Evolutionary conservation across 1,140 invertebrate genomes (phyloP), one percentile per base, ranked within the genome.

Genomic region (Zaprionus ornatus): DNA sequence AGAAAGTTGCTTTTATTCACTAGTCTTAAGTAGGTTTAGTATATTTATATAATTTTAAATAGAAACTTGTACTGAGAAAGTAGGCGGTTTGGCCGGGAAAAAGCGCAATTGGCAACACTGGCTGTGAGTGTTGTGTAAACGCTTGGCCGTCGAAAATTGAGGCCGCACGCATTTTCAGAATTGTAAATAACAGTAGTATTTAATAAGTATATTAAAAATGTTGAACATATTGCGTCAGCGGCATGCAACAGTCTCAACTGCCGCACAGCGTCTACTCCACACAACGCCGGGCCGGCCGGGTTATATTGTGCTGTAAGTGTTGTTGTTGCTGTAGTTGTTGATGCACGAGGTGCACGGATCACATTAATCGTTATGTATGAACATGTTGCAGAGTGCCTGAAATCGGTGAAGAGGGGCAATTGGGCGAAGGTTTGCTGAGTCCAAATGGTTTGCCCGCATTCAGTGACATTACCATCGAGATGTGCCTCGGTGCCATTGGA

Each of bases 401-500:
- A 95, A 96, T 98, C 55, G 97, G 97, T 6, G 95, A 96, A 90
- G 97, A 98, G 86, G 94, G 94, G 48, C 93, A 94, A 6, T 94
- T 95, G 37, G 95, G 95, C 79, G 97, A 97, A 93, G 94, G 95
- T 21, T 91, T 98, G n/a, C 85, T 98, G 1, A 94, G 95, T 73
- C 94, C 95, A 40, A 94, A 96, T 92, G 95, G 95, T 5, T 93
- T 96, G 45, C 97, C 97, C 54, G 95, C 97, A 83, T 98, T 98
- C 90, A 96, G 95, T 84, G 94, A 95, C 76, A 94, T 98, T 32
- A 96, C 95, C n/a, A 95, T 97, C 61, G 96, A 97, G 92, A 96
- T 96, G 92, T 97, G 97, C 91, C 94, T 97, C 48, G 95, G 95
- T 13, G 96, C 96, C 29, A 95, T 98, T 74, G 96, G 96, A 48